Evolutionary conservation across 2,888 invertebrate genomes (phyloP), one percentile per base, ranked within the genome.

Genomic region (Coremacera marginata): DNA sequence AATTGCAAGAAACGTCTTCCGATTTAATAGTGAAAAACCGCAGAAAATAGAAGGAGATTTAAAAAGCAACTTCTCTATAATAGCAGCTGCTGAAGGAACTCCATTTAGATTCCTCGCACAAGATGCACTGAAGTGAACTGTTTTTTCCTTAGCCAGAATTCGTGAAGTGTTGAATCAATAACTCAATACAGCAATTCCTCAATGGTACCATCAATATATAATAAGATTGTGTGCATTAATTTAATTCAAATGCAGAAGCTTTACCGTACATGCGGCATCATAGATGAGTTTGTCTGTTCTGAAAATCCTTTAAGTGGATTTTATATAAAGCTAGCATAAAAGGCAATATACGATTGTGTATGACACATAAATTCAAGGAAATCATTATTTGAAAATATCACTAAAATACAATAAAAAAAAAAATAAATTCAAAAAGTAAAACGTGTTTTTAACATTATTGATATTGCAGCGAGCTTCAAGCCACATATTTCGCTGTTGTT

Each of bases 181-280:
- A 55, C 27, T 67, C 74, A 75, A 75, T 74, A 74, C 16, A 37
- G 51, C 63, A 65, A 52, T 55, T 34, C 34, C n/a, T 75, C 67
- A 31, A 37, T 37, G 37, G n/a, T 62, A n/a, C 19, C 62, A 9
- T 31, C 55, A 62, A 49, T 62, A 37, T 44, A 55, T 34, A 55
- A 67, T 52, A 67, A 37, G 55, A 65, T 34, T 75, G 67, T 75
- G 67, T 57, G 65, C 55, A 75, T 75, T 67, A 67, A 67, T 75
- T 75, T 55, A 67, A 57, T 55, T 63, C 25, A 19, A 3, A 14
- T 5, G 11, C 63, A 31, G 34, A n/a, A 16, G 9, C 63, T 27
- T 57, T 8, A 5, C 19, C 44, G 11, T 7, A 44, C 37, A 25
- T 25, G 9, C 19, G 57, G 8, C n/a, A 9, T 25, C 16, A 7